These are phyloP conservation scores for Eclectus roratus DNA, from an alignment of 2,113 vertebrate genomes.

Conservation along the genomic window DNA sequence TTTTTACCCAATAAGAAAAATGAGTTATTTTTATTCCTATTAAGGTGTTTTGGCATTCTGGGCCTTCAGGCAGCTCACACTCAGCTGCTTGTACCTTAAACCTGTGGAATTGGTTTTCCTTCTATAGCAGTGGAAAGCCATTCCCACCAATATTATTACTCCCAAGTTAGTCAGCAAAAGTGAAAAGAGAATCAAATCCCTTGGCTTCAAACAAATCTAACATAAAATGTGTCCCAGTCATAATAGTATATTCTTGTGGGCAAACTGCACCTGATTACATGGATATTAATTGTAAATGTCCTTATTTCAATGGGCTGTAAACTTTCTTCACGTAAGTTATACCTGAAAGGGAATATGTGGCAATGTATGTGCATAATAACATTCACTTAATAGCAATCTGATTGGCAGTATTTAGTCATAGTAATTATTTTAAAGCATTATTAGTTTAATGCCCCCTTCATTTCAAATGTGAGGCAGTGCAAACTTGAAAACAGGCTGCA, in stretches of 20 bases:
- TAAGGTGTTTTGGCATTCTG: background rate
- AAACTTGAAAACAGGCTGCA: background rate
- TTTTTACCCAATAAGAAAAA: background rate
- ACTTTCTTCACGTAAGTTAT: background rate
- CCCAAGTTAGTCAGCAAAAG: background rate
- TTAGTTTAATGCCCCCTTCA: background rate
- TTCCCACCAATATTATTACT: background rate
- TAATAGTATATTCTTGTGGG: background rate
- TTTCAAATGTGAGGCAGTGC: background rate
- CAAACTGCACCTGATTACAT: background rate
- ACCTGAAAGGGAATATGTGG: background rate
- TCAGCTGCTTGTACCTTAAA: background rate
- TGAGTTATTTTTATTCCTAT: background rate
- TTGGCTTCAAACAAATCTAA: background rate
- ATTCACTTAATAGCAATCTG: background rate
- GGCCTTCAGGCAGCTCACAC: background rate
- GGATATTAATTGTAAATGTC: background rate
- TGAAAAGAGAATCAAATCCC: background rate
- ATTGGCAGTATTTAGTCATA: slow-evolving; percentile 4
- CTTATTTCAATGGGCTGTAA: background rate
- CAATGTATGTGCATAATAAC: background rate
- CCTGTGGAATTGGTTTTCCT: background rate
- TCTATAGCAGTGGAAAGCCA: background rate
- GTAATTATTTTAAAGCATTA: background rate
- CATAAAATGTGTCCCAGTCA: background rate